phyloP scores from a whole-genome alignment of 2,888 invertebrate species.

The Crossocerus cetratus region DNA sequence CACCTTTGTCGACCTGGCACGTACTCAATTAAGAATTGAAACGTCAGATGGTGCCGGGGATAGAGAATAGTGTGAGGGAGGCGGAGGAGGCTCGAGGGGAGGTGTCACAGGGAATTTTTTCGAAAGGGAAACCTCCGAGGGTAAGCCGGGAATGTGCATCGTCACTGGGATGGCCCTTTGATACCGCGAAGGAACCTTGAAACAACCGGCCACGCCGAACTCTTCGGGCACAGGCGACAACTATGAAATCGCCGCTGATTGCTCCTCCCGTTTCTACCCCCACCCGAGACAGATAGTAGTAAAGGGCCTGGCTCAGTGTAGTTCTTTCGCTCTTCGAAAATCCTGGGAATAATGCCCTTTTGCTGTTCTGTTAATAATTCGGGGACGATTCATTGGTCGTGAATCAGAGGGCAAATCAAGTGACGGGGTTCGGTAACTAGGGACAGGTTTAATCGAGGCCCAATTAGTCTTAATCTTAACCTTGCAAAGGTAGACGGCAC shows the following conservation, averaged over 20 bases:
- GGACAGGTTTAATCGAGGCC: too few relatives aligned
- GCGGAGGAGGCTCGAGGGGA: constrained; percentile 17
- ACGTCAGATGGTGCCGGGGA: constrained; percentile 50
- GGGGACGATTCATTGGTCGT: too few relatives aligned
- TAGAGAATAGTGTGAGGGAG: constrained; percentile 6
- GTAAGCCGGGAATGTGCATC: constrained; percentile 69
- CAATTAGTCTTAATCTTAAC: too few relatives aligned
- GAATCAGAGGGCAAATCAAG: too few relatives aligned
- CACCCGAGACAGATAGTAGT: constrained; percentile 25
- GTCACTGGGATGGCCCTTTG: constrained; percentile 66
- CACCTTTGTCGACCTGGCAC: background rate
- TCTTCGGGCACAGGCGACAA: constrained; percentile 66
- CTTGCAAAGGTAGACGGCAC: constrained; percentile 15
- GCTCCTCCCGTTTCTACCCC: constrained; percentile 61
- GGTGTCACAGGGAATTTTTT: constrained; percentile 68
- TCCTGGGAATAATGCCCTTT: constrained; percentile 18
- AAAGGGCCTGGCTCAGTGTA: constrained; percentile 12
- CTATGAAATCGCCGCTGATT: constrained; percentile 74
- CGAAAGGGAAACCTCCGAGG: constrained; percentile 65
- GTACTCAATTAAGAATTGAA: constrained; percentile 58
- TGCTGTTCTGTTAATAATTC: too few relatives aligned
- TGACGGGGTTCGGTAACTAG: too few relatives aligned
- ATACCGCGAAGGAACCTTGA: constrained; percentile 64
- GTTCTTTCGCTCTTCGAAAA: constrained; percentile 12
- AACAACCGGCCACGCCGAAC: constrained; percentile 60